Base-by-base conservation (phyloP, 2,113 vertebrate species). In the Prunella himalayana region DNA sequence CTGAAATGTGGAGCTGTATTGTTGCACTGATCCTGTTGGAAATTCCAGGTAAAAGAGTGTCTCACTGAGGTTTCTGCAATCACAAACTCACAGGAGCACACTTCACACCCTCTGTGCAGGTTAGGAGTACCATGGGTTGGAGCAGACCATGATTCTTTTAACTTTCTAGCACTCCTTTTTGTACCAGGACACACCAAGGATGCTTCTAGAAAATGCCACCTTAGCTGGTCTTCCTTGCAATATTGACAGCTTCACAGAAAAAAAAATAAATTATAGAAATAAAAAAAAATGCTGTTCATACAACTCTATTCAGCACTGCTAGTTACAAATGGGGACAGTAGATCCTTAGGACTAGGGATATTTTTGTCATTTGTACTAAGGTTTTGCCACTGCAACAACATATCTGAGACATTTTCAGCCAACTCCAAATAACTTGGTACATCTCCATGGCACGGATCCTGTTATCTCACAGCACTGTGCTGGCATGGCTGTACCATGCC, bases 101-200 rank as follows among this genome's bases (percentile, higher is more conserved):
- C 4, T 33, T 66, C n/a, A 70, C 23, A 44, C 39, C 3, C 25
- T 66, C 27, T 72, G 66, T 54, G 17, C n/a, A 41, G 24, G 12
- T 50, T n/a, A 50, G 8, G 11, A 23, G 8, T 60, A 30, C 30
- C 2, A 0, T 47, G 41, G 3, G 5, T 39, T 83, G 27, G 37
- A 56, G 41, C 4, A 4, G 60, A 15, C 11, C 13, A 12, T 85
- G 24, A 35, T 16, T 71, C 41, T 41, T 76, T 39, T 61, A 57
- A 66, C 12, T 51, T 57, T 49, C 2, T 54, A 37, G 23, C n/a
- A 47, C 30, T 39, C 5, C 3, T 70, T 73, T 86, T 59, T 41
- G 6, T 83, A n/a, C 28, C 15, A 41, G 31, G 22, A 84, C 31
- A 21, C n/a, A 73, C 2, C 31, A 61, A 63, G 71, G 10, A 23